These are phyloP conservation scores for Lepeophtheirus nordmannii DNA, from an alignment of 2,888 invertebrate genomes.

Conservation along the genomic window DNA sequence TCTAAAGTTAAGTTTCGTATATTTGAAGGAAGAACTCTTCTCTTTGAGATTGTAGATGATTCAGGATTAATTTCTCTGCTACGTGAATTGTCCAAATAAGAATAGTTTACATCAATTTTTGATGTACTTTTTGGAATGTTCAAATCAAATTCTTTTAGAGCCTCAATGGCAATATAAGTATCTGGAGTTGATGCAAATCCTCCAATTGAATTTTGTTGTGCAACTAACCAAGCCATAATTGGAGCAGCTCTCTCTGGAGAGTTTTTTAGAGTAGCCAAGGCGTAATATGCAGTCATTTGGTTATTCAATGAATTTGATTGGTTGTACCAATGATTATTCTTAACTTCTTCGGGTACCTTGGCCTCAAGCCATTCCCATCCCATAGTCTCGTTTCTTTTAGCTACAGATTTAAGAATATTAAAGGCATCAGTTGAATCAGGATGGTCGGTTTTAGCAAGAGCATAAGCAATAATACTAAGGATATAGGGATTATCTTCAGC, in stretches of 20 bases:
- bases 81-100: slow-evolving; percentile 13
- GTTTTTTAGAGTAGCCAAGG: slow-evolving; percentile 49
- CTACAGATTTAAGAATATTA: slow-evolving; percentile 43
- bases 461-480: slow-evolving; percentile 57
- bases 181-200: slow-evolving; percentile 47
- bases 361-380: slow-evolving; percentile 6
- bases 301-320: slow-evolving; percentile 55
- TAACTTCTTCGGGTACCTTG: slow-evolving; percentile 37
- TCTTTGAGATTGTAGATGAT: background rate
- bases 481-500: slow-evolving; percentile 56
- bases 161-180: slow-evolving; percentile 19
- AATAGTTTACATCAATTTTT: slow-evolving; percentile 36
- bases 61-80: slow-evolving; percentile 9
- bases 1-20: slow-evolving; percentile 48
- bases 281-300: slow-evolving; percentile 72
- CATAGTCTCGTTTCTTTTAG: slow-evolving; percentile 40
- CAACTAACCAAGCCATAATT: slow-evolving; percentile 54
- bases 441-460: slow-evolving; percentile 57
- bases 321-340: slow-evolving; percentile 47
- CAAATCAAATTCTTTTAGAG: slow-evolving; percentile 13
- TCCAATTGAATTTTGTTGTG: slow-evolving; percentile 51
- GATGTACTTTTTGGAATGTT: slow-evolving; percentile 27
- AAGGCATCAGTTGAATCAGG: slow-evolving; percentile 50
- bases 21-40: slow-evolving; percentile 5
- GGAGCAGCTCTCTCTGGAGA: slow-evolving; percentile 37